phyloP scores from a whole-genome alignment of 2,113 vertebrate genomes.

The Ornithorhynchus anatinus region DNA sequence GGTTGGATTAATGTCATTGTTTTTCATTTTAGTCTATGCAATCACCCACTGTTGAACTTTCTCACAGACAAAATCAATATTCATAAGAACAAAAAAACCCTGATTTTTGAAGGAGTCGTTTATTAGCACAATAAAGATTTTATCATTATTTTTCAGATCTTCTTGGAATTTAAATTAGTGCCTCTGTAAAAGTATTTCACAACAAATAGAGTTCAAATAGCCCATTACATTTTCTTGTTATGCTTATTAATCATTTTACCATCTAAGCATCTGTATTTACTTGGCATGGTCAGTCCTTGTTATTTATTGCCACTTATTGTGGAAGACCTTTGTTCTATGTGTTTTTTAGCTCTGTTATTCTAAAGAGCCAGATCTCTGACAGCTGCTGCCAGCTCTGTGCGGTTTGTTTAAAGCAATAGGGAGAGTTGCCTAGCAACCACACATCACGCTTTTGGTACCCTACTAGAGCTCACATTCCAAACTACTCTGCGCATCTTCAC shows the following conservation, averaged over 20 bases:
- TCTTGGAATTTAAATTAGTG: slow-evolving; percentile 32
- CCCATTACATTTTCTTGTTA: slow-evolving; percentile 42
- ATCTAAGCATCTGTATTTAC: slow-evolving; percentile 46
- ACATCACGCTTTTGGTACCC: slow-evolving; percentile 68
- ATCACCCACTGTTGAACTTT: slow-evolving; percentile 15
- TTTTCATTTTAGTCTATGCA: too few species aligned
- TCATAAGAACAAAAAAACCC: slow-evolving; percentile 1
- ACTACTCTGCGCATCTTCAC: slow-evolving; percentile 57
- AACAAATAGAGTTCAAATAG: slow-evolving; percentile 39
- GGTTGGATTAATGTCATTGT: too few species aligned
- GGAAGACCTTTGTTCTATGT: slow-evolving; percentile 65
- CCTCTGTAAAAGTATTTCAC: slow-evolving; percentile 31
- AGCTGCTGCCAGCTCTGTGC: slow-evolving; percentile 66
- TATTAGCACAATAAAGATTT: neutral
- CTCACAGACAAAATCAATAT: neutral
- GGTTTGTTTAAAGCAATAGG: slow-evolving; percentile 77
- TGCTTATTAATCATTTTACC: slow-evolving; percentile 54
- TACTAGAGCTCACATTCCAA: slow-evolving; percentile 68
- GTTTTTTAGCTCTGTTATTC: slow-evolving; percentile 63
- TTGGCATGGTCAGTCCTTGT: slow-evolving; percentile 8
- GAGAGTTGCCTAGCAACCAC: slow-evolving; percentile 71
- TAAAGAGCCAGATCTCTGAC: slow-evolving; percentile 68
- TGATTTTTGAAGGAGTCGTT: slow-evolving; percentile 25
- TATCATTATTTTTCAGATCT: neutral
- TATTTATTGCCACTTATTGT: slow-evolving; percentile 61